These are phyloP conservation scores for Tetragnatha montana DNA, from an alignment of 2,888 invertebrate species.

Conservation along the genomic window DNA sequence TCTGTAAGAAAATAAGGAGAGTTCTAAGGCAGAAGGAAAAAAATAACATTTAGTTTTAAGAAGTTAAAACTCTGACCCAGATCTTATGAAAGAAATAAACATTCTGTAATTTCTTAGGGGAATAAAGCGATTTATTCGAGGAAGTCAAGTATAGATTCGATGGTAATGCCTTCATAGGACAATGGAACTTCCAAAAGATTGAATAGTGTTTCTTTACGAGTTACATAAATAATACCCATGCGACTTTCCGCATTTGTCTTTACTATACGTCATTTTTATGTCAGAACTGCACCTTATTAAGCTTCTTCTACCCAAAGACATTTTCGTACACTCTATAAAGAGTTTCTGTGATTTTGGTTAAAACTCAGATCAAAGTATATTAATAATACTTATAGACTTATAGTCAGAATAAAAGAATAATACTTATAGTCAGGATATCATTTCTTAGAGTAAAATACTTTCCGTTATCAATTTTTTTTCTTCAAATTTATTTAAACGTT, in stretches of 20 bases:
- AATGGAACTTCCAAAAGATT: constrained; percentile 9
- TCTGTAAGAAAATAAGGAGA: background rate
- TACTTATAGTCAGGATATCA: no score
- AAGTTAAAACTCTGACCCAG: background rate
- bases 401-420: no score
- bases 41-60: background rate
- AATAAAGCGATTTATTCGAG: background rate
- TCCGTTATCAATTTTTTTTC: no score
- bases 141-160: constrained; percentile 8
- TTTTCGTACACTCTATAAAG: no score
- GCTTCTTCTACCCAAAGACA: background rate
- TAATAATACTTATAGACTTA: no score
- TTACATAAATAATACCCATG: constrained; percentile 19
- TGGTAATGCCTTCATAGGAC: constrained; percentile 1
- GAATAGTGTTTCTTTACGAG: constrained; percentile 9
- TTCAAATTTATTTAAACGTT: no score
- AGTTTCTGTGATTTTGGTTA: no score
- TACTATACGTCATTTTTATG: constrained; percentile 13
- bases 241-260: background rate
- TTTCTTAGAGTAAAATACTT: no score
- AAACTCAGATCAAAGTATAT: no score
- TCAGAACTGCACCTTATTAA: background rate
- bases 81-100: background rate
- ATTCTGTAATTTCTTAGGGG: constrained; percentile 12
- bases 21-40: background rate